Evolutionary conservation across 2,888 invertebrate species (phyloP).

Genomic region (Sarcophaga caerulescens): DNA sequence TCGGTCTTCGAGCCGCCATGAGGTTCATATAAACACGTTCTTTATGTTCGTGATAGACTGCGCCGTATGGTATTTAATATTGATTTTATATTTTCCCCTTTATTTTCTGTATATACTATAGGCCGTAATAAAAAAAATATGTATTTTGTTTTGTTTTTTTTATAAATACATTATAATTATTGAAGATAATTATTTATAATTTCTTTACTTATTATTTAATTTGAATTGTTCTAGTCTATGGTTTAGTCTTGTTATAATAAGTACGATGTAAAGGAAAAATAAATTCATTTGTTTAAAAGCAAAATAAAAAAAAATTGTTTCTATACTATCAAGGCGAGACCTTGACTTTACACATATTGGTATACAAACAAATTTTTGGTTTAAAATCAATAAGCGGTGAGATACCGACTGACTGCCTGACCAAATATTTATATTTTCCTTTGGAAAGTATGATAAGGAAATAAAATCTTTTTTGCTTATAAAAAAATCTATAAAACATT

Average conservation of each 20-base stretch:
- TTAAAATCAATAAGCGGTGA: background rate
- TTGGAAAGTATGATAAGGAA: background rate
- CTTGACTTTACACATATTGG: conserved; percentile 7
- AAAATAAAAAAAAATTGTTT: background rate
- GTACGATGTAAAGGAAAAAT: background rate
- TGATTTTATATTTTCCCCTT: conserved; percentile 16
- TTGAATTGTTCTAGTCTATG: background rate
- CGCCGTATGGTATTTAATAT: conserved; percentile 15
- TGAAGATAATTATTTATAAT: conserved; percentile 47
- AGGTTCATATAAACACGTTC: background rate
- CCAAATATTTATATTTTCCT: too few relatives aligned
- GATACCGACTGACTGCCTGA: background rate
- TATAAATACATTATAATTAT: conserved; percentile 30
- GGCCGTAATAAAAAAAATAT: background rate
- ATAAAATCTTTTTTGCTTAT: background rate
- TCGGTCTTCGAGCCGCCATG: background rate
- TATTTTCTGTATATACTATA: background rate
- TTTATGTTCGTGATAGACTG: conserved; percentile 15
- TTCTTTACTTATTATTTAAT: conserved; percentile 20
- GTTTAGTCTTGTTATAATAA: conserved; percentile 4
- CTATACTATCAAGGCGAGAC: background rate
- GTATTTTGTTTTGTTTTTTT: background rate
- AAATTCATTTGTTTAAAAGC: conserved; percentile 12
- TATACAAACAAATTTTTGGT: background rate
- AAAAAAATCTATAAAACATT: background rate